Percentiles rank a stretch among this genome's conserved stretches.
phyloP scores from a whole-genome alignment of 1,140 invertebrate genomes.

The Rhysida immarginata region DNA sequence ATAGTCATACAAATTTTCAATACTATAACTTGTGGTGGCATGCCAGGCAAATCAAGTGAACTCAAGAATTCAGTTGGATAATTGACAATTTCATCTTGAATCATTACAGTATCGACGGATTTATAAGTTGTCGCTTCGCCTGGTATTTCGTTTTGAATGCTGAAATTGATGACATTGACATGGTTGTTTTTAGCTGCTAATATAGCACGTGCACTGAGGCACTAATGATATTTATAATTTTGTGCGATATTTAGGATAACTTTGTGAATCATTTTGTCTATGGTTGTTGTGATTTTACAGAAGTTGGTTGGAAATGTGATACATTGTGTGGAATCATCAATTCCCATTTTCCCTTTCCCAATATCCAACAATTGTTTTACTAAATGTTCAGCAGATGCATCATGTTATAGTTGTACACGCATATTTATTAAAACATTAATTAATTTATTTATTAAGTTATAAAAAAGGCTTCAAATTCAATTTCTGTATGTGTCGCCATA shows the following conservation, averaged over 20 bases:
- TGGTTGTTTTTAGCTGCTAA: constrained; percentile 26
- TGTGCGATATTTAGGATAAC: constrained; percentile 25
- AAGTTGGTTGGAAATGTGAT: constrained; percentile 25
- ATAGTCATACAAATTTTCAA: constrained; percentile 23
- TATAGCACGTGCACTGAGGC: constrained; percentile 16
- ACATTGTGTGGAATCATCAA: constrained; percentile 24
- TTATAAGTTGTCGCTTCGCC: constrained; percentile 23
- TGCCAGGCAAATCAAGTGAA: constrained; percentile 18
- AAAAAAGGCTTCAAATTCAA: constrained; percentile 27
- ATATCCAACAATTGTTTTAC: constrained; percentile 25
- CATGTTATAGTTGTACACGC: constrained; percentile 28
- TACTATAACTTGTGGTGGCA: constrained; percentile 16
- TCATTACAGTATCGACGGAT: constrained; percentile 26
- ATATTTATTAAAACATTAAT: too few relatives aligned
- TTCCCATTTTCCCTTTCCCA: constrained; percentile 28
- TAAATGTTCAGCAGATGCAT: constrained; percentile 25
- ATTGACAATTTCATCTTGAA: constrained; percentile 18
- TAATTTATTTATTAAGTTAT: too few relatives aligned
- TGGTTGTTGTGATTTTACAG: constrained; percentile 19
- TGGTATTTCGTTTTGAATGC: constrained; percentile 21
- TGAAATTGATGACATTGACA: constrained; percentile 21
- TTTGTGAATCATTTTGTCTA: too few relatives aligned
- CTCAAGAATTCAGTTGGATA: constrained; percentile 23
- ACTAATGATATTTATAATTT: constrained; percentile 28
- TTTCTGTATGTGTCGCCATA: constrained; percentile 21